Conservation (phyloP, 2,888 invertebrate species). For the Erebia epiphron region DNA sequence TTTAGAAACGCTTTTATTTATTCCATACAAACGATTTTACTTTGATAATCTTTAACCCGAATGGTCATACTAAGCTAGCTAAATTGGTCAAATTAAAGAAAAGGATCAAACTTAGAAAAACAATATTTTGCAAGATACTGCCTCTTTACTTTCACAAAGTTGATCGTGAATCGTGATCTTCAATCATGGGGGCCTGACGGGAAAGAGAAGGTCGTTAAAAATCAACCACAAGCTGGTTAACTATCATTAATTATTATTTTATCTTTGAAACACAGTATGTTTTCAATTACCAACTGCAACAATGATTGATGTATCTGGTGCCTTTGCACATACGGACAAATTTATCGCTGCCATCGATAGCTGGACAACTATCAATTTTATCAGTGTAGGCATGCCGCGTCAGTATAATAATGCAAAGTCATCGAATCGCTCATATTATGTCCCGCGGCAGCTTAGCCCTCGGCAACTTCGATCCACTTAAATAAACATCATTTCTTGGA, state of each 20-base stretch:
- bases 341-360: conserved; percentile 73
- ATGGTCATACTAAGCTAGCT: background rate
- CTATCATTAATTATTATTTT: conserved; percentile 54
- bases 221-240: background rate
- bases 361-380: conserved; percentile 70
- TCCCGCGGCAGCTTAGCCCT: conserved; percentile 57
- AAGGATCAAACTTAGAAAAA: background rate
- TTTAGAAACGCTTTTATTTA: conserved; percentile 21
- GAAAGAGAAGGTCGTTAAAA: background rate
- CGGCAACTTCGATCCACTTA: conserved; percentile 66
- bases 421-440: conserved; percentile 60
- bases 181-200: background rate
- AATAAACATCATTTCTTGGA: conserved; percentile 62
- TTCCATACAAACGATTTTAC: background rate
- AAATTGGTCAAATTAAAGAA: background rate
- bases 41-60: background rate
- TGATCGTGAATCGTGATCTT: background rate
- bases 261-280: conserved; percentile 59
- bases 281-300: conserved; percentile 65
- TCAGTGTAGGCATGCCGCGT: conserved; percentile 54
- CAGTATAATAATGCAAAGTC: conserved; percentile 68
- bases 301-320: conserved; percentile 70
- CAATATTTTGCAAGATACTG: too few species aligned
- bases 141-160: too few species aligned
- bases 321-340: conserved; percentile 68